Base-by-base conservation (phyloP, 2,888 invertebrate species). In the Pollenia angustigena region DNA sequence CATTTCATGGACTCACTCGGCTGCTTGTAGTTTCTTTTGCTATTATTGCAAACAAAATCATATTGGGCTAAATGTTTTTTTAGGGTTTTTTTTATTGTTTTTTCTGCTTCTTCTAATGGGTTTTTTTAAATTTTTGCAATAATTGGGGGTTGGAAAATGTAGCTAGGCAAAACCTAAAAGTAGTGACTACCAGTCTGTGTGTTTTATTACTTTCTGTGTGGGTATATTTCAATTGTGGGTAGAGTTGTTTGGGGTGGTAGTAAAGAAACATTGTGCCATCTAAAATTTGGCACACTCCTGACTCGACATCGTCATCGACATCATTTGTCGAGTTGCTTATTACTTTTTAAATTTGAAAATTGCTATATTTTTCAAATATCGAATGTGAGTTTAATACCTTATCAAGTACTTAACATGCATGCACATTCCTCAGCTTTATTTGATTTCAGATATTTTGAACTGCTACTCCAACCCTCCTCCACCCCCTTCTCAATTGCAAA, bases 321-420 rank as follows among this genome's bases (percentile, higher is more conserved):
- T 78, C 69, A 81, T 83, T 85, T 78, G 76, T 69, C 79, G 87
- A 44, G 66, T 75, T 81, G 66, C 68, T 81, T 87, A 81, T 87
- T 81, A 79, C 64, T 81, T 84, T 82, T 81, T 75, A 80, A 85
- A 85, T 80, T 79, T 79, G 81, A 69, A 87, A 85, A 85, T 82
- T 80, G 79, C 75, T 71, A 71, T 81, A 69, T 81, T 85, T 85
- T 78, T 6, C 71, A 78, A 81, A 58, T 81, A 82, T 71, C 79
- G 81, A 80, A 86, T 88, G 84, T 75, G 76, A 75, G 71, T 84
- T 84, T 87, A 84, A 87, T 81, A 78, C 78, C 84, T 87, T 87
- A 87, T 87, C 87, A 87, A 84, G 87, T 87, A 46, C 76, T 84
- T 87, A 74, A 74, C 84, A 87, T 87, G 84, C 87, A 78, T 76